Evolutionary conservation across 2,797 vertebrate genomes (phyloP).

Genomic region (Chaetophractus vellerosus): DNA sequence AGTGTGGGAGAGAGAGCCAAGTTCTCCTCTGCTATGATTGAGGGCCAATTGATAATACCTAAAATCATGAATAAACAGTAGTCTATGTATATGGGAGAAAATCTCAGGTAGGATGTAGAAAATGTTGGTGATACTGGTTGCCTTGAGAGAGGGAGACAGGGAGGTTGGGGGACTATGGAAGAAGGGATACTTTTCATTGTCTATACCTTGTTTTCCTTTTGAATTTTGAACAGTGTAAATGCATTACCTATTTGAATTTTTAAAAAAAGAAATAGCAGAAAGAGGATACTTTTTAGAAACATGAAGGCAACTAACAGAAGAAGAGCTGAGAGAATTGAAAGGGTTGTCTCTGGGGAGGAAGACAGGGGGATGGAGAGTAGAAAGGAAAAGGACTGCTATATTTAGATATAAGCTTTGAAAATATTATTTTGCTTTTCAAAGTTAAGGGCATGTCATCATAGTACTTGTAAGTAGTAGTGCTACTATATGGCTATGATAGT

Average conservation of each 20-base stretch:
- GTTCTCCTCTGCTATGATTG: not conserved
- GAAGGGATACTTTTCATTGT: not conserved
- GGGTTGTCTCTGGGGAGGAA: not conserved
- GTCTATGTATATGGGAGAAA: not conserved
- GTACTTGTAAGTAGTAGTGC: too few species aligned
- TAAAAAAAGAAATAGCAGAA: not conserved
- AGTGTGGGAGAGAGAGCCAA: not conserved
- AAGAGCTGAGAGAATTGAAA: slow-evolving; percentile 1
- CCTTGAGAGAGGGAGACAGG: not conserved
- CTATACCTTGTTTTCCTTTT: not conserved
- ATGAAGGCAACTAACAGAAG: not conserved
- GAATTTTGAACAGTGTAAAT: not conserved
- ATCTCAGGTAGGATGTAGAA: not conserved
- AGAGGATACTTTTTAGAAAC: not conserved
- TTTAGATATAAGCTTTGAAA: not conserved
- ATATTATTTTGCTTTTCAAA: not conserved
- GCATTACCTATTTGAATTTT: not conserved
- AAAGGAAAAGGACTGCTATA: not conserved
- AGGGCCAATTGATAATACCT: not conserved
- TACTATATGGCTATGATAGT: not conserved
- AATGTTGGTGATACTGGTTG: not conserved
- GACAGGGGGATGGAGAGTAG: not conserved
- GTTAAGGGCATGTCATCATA: too few species aligned
- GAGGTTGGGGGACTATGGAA: not conserved
- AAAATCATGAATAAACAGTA: not conserved